Percentiles rank a stretch among this genome's conserved stretches.
Conservation (phyloP, 2,888 invertebrate species). For the Volucella inflata region DNA sequence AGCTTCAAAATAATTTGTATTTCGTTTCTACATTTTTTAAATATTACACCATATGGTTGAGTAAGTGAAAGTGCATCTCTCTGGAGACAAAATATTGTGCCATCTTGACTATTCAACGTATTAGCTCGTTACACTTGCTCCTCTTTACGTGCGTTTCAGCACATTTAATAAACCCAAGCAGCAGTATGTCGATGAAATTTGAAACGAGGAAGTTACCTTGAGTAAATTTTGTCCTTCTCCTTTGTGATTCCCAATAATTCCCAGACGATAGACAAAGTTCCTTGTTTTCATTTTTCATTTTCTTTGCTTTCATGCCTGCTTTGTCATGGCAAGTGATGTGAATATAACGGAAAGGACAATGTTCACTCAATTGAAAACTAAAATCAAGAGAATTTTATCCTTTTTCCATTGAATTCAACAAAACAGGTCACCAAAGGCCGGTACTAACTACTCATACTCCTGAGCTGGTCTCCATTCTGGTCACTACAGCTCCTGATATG, state of each 20-base stretch:
- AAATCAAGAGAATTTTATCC: conserved; percentile 12
- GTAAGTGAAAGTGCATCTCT: no score
- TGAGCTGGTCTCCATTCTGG: conserved; percentile 5
- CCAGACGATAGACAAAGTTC: conserved; percentile 26
- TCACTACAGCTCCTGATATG: conserved; percentile 20
- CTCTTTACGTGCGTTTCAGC: neutral
- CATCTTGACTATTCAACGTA: no score
- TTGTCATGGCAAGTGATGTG: conserved; percentile 50
- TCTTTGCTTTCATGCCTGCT: neutral
- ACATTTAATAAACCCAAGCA: conserved; percentile 2
- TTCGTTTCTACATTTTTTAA: no score
- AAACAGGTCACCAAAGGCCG: conserved; percentile 5
- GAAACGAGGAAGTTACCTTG: conserved; percentile 73
- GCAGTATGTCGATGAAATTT: conserved; percentile 58
- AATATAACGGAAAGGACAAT: conserved; percentile 65
- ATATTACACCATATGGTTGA: no score
- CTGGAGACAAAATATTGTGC: no score
- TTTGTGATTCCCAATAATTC: conserved; percentile 53
- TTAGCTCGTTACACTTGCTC: no score
- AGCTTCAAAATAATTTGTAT: no score
- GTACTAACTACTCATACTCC: no score
- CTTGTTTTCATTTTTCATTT: conserved; percentile 5
- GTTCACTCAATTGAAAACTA: conserved; percentile 61
- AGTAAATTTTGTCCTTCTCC: conserved; percentile 50
- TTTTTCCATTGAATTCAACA: conserved; percentile 30